Evolutionary conservation across 2,888 invertebrate genomes (phyloP).

Genomic region (Drosophila maculinotata): DNA sequence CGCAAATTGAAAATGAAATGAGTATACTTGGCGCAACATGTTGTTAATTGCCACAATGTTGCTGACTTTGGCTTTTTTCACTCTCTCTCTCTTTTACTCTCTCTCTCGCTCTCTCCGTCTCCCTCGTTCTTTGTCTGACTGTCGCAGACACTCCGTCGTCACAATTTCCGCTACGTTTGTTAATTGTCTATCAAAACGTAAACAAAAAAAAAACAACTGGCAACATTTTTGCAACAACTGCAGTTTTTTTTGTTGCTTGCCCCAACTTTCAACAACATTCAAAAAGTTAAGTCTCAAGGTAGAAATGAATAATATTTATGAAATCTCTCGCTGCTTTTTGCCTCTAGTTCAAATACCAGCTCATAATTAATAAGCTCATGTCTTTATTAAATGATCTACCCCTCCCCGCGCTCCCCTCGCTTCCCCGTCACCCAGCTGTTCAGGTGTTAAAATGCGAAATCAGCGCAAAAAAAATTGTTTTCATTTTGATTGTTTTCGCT

Average conservation of each 20-base stretch:
- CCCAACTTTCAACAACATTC: too few relatives aligned
- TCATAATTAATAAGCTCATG: conserved; percentile 20
- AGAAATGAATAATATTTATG: conserved; percentile 6
- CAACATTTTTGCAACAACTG: conserved; percentile 14
- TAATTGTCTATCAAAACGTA: conserved; percentile 67
- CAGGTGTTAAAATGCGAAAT: conserved; percentile 71
- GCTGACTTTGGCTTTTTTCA: conserved; percentile 17
- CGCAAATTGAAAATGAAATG: conserved; percentile 31
- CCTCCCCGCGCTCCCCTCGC: neutral
- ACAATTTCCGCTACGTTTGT: conserved; percentile 68
- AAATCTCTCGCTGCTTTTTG: conserved; percentile 8
- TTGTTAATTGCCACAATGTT: conserved; percentile 35
- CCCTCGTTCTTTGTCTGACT: neutral
- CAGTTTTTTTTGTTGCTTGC: conserved; percentile 11
- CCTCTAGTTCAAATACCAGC: conserved; percentile 19
- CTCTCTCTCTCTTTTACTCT: neutral
- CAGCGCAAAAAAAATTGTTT: conserved; percentile 47
- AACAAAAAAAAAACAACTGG: conserved; percentile 47
- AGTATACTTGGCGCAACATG: conserved; percentile 41
- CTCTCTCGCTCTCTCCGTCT: neutral
- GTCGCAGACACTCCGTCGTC: conserved; percentile 62
- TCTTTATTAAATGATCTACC: conserved; percentile 1
- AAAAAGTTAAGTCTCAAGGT: conserved; percentile 41
- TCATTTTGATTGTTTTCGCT: conserved; percentile 1
- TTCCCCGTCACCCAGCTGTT: conserved; percentile 17